Evolutionary conservation across 2,888 invertebrate genomes (phyloP).

Genomic region (Andrena camellia): DNA sequence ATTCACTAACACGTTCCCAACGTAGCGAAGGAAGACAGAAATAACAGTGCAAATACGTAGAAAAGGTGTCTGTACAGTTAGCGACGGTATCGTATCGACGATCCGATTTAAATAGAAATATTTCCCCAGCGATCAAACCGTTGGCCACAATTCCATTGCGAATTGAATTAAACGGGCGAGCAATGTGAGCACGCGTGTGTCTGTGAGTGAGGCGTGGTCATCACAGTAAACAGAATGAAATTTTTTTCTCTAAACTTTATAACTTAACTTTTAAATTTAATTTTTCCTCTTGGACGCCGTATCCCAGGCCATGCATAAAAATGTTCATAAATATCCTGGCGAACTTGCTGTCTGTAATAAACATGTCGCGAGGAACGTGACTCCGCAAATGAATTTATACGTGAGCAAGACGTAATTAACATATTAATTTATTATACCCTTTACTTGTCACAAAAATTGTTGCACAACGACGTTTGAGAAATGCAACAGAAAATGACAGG

Average conservation of each 20-base stretch:
- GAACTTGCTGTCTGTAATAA: conserved; percentile 24
- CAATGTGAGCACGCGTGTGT: background rate
- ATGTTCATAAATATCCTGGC: conserved; percentile 38
- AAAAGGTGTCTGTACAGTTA: conserved; percentile 23
- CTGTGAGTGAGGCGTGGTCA: conserved; percentile 11
- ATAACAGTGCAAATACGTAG: conserved; percentile 5
- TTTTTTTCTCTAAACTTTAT: background rate
- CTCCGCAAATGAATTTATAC: conserved; percentile 33
- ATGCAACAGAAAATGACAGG: background rate
- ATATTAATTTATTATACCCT: conserved; percentile 18
- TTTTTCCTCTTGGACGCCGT: background rate
- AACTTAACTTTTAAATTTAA: conserved; percentile 7
- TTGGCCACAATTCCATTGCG: conserved; percentile 17
- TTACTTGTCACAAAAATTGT: background rate
- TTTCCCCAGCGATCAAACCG: conserved; percentile 30
- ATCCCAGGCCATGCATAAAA: conserved; percentile 16
- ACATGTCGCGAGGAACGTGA: conserved; percentile 3
- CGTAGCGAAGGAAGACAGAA: conserved; percentile 1
- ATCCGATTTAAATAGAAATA: conserved; percentile 47
- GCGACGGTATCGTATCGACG: conserved; percentile 22
- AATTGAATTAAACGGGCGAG: conserved; percentile 44
- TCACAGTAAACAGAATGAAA: conserved; percentile 38
- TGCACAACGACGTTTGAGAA: background rate
- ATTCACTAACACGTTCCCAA: background rate
- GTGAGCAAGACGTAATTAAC: conserved; percentile 14